Percentiles rank a stretch among this genome's conserved stretches.
These are phyloP conservation scores for Microctenopoma stevenorrisi DNA, from an alignment of 2,797 vertebrate genomes.

Conservation along the genomic window DNA sequence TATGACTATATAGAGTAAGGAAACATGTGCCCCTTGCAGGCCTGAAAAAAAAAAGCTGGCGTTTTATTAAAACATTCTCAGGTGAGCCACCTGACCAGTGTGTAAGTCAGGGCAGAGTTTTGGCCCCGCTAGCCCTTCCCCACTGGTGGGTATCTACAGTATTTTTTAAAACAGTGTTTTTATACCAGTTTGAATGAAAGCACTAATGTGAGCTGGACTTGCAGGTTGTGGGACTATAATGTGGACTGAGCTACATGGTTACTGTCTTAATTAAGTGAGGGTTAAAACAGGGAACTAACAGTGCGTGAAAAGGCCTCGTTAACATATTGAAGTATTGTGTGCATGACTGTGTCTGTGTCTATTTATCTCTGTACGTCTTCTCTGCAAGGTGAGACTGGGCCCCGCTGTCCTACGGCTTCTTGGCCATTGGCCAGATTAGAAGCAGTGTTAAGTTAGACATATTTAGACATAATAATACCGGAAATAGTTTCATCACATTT, in stretches of 20 bases:
- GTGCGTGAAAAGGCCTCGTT: background rate
- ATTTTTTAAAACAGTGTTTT: background rate
- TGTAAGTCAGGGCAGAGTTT: constrained; percentile 47
- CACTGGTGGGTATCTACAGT: background rate
- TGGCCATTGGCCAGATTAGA: constrained; percentile 9
- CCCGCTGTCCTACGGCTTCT: constrained; percentile 25
- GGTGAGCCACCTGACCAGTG: constrained; percentile 51
- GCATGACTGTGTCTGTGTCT: background rate
- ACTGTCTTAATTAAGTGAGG: background rate
- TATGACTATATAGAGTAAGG: background rate
- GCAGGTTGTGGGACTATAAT: constrained; percentile 4
- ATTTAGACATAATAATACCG: background rate
- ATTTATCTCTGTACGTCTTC: background rate
- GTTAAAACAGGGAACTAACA: background rate
- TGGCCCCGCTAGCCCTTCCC: constrained; percentile 8
- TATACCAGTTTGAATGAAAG: constrained; percentile 3
- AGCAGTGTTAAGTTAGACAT: constrained; percentile 10
- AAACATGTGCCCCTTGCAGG: constrained; percentile 1
- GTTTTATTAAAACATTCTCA: constrained; percentile 31
- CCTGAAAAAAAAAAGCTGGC: constrained; percentile 40
- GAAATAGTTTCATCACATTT: background rate
- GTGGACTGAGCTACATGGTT: background rate
- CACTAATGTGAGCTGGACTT: background rate
- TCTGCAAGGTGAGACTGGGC: constrained; percentile 53
- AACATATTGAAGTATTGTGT: background rate